phyloP scores from a whole-genome alignment of 2,888 invertebrate genomes.

The Ochropleura plecta region DNA sequence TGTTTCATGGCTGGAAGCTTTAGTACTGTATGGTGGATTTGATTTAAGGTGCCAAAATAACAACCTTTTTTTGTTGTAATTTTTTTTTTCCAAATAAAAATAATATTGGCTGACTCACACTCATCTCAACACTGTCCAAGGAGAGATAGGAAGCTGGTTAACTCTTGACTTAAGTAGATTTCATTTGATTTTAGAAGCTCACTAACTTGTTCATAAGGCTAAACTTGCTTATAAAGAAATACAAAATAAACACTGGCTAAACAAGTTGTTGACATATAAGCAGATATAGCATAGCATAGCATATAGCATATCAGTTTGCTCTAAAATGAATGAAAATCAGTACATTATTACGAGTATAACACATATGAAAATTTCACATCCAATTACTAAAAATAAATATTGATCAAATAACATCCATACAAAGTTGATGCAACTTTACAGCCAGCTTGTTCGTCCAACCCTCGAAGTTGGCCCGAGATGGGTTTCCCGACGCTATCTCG shows the following conservation, averaged over 20 bases:
- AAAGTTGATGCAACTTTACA: slow-evolving; percentile 54
- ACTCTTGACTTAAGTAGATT: too few relatives aligned
- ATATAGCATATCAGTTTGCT: background rate
- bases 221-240: background rate
- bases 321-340: background rate
- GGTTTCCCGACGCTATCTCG: slow-evolving; percentile 54
- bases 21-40: background rate
- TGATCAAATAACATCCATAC: slow-evolving; percentile 38
- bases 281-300: too few relatives aligned
- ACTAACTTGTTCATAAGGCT: background rate
- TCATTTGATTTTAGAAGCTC: background rate
- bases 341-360: background rate
- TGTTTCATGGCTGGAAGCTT: background rate
- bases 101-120: too few relatives aligned
- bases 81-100: too few relatives aligned
- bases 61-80: too few relatives aligned
- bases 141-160: too few relatives aligned
- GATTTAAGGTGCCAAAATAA: background rate
- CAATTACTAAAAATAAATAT: slow-evolving; percentile 36
- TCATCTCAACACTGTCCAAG: too few relatives aligned
- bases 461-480: slow-evolving; percentile 39
- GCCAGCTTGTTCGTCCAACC: slow-evolving; percentile 33
- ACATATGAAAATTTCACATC: background rate
- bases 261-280: background rate
- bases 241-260: background rate